phyloP scores from a whole-genome alignment of 2,888 invertebrate species.

The Dasypolia templi region DNA sequence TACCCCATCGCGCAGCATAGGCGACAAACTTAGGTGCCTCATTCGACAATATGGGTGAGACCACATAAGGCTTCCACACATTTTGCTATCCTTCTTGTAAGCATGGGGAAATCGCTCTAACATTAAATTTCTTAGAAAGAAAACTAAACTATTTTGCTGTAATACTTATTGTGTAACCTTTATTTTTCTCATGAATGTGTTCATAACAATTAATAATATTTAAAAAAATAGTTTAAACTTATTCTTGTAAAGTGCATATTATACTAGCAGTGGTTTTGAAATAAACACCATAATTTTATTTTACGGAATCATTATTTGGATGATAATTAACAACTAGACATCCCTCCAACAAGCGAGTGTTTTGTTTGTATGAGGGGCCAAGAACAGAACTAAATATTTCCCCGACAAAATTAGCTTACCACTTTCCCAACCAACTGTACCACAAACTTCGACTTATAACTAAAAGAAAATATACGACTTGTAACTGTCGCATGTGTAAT shows the following conservation, averaged over 20 bases:
- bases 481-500: constrained; percentile 82
- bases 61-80: too few relatives aligned
- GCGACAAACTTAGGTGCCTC: constrained; percentile 32
- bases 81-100: too few relatives aligned
- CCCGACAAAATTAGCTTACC: constrained; percentile 7
- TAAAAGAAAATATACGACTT: constrained; percentile 79
- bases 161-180: too few relatives aligned
- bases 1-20: constrained; percentile 39
- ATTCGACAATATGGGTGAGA: constrained; percentile 3
- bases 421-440: constrained; percentile 43
- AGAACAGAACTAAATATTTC: neutral
- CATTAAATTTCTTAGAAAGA: too few relatives aligned
- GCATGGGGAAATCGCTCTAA: too few relatives aligned
- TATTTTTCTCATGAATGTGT: too few relatives aligned
- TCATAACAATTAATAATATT: too few relatives aligned
- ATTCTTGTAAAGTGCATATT: too few relatives aligned
- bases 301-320: neutral
- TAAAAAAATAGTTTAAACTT: too few relatives aligned
- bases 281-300: too few relatives aligned
- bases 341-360: neutral
- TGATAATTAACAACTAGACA: neutral
- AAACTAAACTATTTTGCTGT: too few relatives aligned
- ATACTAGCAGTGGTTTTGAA: too few relatives aligned
- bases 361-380: neutral
- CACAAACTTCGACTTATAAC: constrained; percentile 74